A percentile compares a stretch with the other conserved stretches of the same genome.
These are phyloP conservation scores for Geophilus truncorum DNA, from an alignment of 2,888 invertebrate genomes.

Conservation along the genomic window DNA sequence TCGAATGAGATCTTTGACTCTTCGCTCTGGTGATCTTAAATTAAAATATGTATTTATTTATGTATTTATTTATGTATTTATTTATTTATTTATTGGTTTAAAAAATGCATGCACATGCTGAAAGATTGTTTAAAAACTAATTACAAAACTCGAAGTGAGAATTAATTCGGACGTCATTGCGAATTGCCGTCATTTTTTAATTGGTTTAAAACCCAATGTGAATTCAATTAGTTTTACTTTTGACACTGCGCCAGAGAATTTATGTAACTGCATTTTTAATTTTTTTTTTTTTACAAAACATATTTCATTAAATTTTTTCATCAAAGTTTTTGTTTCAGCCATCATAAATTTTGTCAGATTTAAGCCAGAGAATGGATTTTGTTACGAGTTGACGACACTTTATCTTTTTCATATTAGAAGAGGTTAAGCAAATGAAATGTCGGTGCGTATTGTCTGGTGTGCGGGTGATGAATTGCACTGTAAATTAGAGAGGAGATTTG, in stretches of 20 bases:
- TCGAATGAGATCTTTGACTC: too few relatives aligned
- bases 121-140: background rate
- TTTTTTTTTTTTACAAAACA: background rate
- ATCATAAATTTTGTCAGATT: slow-evolving; percentile 2
- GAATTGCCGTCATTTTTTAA: background rate
- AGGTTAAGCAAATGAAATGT: slow-evolving; percentile 4
- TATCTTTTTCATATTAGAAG: background rate
- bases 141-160: background rate
- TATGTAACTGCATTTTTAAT: background rate
- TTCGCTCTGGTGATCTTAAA: too few relatives aligned
- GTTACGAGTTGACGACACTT: background rate
- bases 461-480: background rate
- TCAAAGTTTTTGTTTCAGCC: background rate
- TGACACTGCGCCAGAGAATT: background rate
- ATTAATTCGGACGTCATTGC: background rate
- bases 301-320: background rate
- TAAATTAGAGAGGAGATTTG: background rate
- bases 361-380: background rate
- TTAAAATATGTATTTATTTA: too few relatives aligned
- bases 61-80: too few relatives aligned
- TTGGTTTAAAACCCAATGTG: background rate
- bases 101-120: too few relatives aligned
- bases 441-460: background rate
- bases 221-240: slow-evolving; percentile 2
- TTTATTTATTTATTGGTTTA: background rate